phyloP scores from a whole-genome alignment of 2,888 invertebrate genomes.

The Scelioninae gen. 1 region DNA sequence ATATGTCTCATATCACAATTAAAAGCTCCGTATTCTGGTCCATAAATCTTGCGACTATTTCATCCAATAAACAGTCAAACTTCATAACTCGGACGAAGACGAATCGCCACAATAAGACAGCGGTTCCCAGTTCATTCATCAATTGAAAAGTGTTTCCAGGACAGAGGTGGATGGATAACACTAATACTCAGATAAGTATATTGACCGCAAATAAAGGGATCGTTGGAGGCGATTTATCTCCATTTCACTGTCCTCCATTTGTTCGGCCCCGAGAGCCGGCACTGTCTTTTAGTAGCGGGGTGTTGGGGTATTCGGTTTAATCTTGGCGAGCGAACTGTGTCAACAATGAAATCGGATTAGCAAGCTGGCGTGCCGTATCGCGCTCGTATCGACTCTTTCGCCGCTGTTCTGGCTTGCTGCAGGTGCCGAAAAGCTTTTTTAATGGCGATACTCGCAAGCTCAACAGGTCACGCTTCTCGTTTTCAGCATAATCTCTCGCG shows the following conservation, averaged over 20 bases:
- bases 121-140: slow-evolving; percentile 61
- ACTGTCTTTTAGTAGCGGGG: too few relatives aligned
- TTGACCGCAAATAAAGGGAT: slow-evolving; percentile 66
- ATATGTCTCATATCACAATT: slow-evolving; percentile 11
- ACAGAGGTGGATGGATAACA: slow-evolving; percentile 50
- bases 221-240: slow-evolving; percentile 58
- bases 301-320: slow-evolving; percentile 72
- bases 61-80: slow-evolving; percentile 38
- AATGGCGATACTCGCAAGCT: slow-evolving; percentile 62
- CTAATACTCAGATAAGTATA: slow-evolving; percentile 62
- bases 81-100: slow-evolving; percentile 62
- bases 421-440: slow-evolving; percentile 67
- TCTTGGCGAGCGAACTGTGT: slow-evolving; percentile 74
- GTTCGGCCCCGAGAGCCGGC: slow-evolving; percentile 16
- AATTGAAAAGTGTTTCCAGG: slow-evolving; percentile 53
- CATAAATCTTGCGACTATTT: slow-evolving; percentile 36
- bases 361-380: slow-evolving; percentile 75
- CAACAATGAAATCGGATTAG: slow-evolving; percentile 77
- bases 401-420: slow-evolving; percentile 45
- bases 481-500: slow-evolving; percentile 42
- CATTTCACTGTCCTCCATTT: slow-evolving; percentile 53
- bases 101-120: slow-evolving; percentile 45
- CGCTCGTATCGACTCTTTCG: slow-evolving; percentile 68
- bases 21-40: slow-evolving; percentile 16
- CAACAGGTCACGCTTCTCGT: slow-evolving; percentile 71